Conservation (phyloP, 2,113 vertebrate species). For the Indicator indicator region DNA sequence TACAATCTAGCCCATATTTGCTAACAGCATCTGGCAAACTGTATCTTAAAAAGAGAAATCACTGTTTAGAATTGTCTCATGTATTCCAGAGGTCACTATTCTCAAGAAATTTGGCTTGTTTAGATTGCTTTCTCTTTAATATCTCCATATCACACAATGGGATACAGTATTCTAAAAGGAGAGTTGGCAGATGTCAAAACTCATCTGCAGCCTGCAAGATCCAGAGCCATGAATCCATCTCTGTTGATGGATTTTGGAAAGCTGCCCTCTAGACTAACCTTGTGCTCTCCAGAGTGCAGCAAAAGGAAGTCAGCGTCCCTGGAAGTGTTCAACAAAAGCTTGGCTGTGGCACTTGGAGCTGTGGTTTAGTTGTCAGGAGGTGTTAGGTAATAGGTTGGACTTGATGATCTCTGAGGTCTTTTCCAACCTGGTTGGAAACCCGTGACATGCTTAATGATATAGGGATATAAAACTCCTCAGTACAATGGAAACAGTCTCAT, state of each 20-base stretch:
- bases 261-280: background rate
- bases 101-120: background rate
- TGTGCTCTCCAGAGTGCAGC: background rate
- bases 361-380: no score
- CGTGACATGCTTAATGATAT: background rate
- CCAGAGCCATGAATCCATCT: background rate
- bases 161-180: background rate
- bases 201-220: constrained; percentile 53
- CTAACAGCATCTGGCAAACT: background rate
- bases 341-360: no score
- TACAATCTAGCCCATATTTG: constrained; percentile 48
- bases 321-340: no score
- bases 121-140: background rate
- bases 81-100: background rate
- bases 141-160: background rate
- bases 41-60: background rate
- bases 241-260: background rate
- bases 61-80: background rate
- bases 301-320: background rate
- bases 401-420: no score
- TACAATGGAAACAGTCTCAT: background rate
- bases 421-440: no score
- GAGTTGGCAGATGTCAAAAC: background rate
- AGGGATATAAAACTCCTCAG: background rate
- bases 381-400: no score